Conservation (phyloP, 2,888 invertebrate genomes). For the Hymenopus coronatus region DNA sequence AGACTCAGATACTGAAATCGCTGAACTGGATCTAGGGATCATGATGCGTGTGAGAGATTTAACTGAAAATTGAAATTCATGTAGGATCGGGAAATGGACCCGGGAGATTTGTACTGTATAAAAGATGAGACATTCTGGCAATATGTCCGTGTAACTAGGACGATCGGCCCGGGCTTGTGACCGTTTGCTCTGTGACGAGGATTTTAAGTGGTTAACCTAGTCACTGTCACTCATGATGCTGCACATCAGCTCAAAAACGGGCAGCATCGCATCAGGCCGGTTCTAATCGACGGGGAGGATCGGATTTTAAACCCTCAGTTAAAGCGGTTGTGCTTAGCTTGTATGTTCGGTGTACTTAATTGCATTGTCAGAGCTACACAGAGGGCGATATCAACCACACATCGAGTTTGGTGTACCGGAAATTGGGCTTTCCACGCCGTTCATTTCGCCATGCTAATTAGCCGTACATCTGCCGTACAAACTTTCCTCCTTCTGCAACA, state of each 20-base stretch:
- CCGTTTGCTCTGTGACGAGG: too few relatives aligned
- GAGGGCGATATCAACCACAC: background rate
- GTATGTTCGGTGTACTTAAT: background rate
- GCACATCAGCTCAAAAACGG: background rate
- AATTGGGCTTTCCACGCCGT: background rate
- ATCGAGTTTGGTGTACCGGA: background rate
- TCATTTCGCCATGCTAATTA: background rate
- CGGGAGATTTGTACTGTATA: too few relatives aligned
- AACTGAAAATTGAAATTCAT: too few relatives aligned
- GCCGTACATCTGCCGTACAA: background rate
- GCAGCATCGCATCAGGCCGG: background rate
- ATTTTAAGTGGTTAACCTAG: too few relatives aligned
- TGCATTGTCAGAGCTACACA: background rate
- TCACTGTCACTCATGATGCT: background rate
- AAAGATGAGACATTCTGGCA: too few relatives aligned
- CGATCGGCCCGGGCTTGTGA: too few relatives aligned
- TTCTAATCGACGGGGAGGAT: background rate
- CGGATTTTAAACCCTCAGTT: background rate
- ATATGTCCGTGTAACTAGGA: too few relatives aligned
- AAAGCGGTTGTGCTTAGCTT: background rate
- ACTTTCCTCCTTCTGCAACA: background rate
- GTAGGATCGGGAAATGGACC: too few relatives aligned
- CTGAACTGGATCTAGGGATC: too few relatives aligned
- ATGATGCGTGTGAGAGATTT: too few relatives aligned
- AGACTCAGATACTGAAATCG: too few relatives aligned